A percentile compares a stretch with the other conserved stretches of the same genome.
phyloP scores from a whole-genome alignment of 2,888 invertebrate species.

The Trichacis sp. region DNA sequence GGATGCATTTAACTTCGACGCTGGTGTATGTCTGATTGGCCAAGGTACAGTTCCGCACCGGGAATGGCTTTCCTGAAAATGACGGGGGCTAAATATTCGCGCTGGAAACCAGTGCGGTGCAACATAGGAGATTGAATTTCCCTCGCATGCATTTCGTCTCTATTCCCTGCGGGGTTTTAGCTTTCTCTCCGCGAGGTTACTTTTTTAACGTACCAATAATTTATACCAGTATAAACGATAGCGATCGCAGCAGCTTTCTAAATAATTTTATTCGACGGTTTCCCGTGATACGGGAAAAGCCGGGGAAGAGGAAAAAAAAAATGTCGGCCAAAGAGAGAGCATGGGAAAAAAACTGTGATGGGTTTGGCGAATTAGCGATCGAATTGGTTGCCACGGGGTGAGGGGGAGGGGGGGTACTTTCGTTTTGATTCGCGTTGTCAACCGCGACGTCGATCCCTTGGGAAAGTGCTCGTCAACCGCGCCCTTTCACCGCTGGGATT shows the following conservation, averaged over 20 bases:
- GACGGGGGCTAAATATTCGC: constrained; percentile 10
- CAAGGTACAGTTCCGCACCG: constrained; percentile 86
- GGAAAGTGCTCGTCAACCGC: constrained; percentile 24
- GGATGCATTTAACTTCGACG: constrained; percentile 83
- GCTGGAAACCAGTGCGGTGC: too few relatives aligned
- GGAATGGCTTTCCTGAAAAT: constrained; percentile 82
- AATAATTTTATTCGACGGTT: constrained; percentile 50
- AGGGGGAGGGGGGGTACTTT: constrained; percentile 32
- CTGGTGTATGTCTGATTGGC: constrained; percentile 88
- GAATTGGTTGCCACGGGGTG: constrained; percentile 34
- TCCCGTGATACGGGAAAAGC: constrained; percentile 21
- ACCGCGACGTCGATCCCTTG: constrained; percentile 52
- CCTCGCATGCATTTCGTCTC: constrained; percentile 9
- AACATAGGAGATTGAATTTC: constrained; percentile 12
- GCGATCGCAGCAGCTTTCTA: constrained; percentile 49
- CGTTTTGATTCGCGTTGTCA: constrained; percentile 53
- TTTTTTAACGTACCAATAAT: constrained; percentile 39
- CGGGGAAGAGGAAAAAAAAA: constrained; percentile 7
- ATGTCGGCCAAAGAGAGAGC: too few relatives aligned
- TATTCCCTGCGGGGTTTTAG: constrained; percentile 13
- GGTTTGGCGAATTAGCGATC: constrained; percentile 9
- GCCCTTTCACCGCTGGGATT: constrained; percentile 45
- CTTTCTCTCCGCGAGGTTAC: constrained; percentile 21
- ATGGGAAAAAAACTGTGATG: constrained; percentile 1
- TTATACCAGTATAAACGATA: constrained; percentile 39